Base-by-base conservation (phyloP, 1,140 invertebrate species). In the Drosophila oshimai region DNA sequence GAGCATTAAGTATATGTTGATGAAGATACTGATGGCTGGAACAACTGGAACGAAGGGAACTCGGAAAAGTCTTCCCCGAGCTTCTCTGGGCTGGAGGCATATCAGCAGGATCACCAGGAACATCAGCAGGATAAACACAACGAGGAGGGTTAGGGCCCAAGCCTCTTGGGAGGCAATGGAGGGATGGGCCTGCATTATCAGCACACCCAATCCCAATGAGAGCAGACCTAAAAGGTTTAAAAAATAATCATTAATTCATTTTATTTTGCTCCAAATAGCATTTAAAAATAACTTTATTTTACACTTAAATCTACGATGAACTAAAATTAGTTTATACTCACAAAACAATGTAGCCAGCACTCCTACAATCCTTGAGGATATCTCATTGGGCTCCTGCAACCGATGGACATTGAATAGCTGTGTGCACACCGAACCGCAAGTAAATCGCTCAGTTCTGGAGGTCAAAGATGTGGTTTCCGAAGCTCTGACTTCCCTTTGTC, bases 1-100 rank as follows among this genome's bases (percentile, higher is more conserved):
- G 42, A 95, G 88, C 95, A 96, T 96, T 10, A 96, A 91, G 67
- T 94, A 94, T 22, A 95, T 92, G 83, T 96, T 96, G 20, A 95
- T 92, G 20, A 95, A 92, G 53, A 96, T 93, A 79, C 94, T 95
- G 1, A 95, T 58, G 28, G 92, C 92, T 2, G 95, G 95, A 29
- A 96, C 88, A 10, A 95, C 88, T 2, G 95, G 95, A 6, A 96
- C 95, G n/a, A 95, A 91, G 13, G 95, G 95, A 33, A 94, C 95
- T 92, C 94, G 90, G 64, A 92, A 91, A 7, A 78, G 34, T 15
- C 60, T 61, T 28, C 68, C 50, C 6, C 60, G 47, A 2, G 72
- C 31, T 49, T 90, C 86, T 6, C 89, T 57, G 3, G 89, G 86
- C 53, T 90, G 80, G 26, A 89, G 17, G 9, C 86, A 77, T 57